Evolutionary conservation across 2,797 vertebrate species (phyloP), one percentile per base, ranked within the genome.

Genomic region (Eulemur mongoz): DNA sequence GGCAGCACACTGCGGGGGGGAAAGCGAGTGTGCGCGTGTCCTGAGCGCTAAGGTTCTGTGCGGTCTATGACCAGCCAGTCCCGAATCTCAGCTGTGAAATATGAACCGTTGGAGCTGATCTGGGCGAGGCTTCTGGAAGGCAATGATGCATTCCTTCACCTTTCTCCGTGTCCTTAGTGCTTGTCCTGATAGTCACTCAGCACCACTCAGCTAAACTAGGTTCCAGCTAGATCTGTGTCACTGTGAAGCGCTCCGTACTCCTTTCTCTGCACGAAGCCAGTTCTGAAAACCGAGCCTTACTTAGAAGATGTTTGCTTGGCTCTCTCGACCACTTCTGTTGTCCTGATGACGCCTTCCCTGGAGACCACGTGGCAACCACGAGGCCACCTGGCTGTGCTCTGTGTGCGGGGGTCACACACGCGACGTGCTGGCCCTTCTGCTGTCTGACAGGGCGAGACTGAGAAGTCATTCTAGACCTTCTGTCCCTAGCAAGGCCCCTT

Each of bases 81-180:
- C n/a, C 18, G 65, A 10, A 7, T 40, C 43, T n/a, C 15, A 0
- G 0, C 59, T 13, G 30, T 43, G 50, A 54, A 17, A 2, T 8
- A 3, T 7, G 17, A 38, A 15, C 8, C 30, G 38, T 45, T 17
- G 48, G 23, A 1, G 12, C 14, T 18, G n/a, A 13, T 38, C 76
- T 63, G 8, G 17, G 14, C 3, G 13, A 11, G 13, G 35, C 7
- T 54, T 80, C 52, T 14, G 9, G 25, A 17, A 30, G 65, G 40
- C 17, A 3, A 13, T 10, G 40, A 4, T 0, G 8, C 0, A 45
- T 2, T 1, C 12, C 35, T 43, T 9, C 3, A 7, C 7, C 13
- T 7, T 32, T 18, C 40, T 79, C 76, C 10, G 17, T 15, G 5
- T n/a, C 27, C 87, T 4, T 2, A 0, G 35, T 1, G 9, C 30